phyloP scores from a whole-genome alignment of 2,113 vertebrate genomes.

The Tetrao urogallus region DNA sequence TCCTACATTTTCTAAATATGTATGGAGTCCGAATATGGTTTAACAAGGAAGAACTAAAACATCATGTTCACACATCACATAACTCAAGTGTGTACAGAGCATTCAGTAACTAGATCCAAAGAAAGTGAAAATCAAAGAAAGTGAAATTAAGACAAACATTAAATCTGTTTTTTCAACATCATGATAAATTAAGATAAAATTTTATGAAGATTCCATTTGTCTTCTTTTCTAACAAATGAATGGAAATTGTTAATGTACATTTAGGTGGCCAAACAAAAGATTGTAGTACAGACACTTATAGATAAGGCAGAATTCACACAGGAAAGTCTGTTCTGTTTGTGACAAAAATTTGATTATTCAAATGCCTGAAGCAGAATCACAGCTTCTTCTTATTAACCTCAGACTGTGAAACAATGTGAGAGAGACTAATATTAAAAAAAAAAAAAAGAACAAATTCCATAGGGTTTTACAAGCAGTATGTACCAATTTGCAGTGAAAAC shows the following conservation, averaged over 20 bases:
- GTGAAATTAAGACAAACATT: not conserved
- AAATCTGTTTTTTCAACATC: not conserved
- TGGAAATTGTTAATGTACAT: not conserved
- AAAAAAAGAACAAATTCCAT: not conserved
- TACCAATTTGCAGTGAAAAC: not conserved
- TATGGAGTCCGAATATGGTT: not conserved
- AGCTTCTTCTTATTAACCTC: not conserved
- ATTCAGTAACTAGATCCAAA: not conserved
- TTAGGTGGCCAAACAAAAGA: not conserved
- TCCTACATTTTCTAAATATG: not conserved
- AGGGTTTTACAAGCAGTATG: not conserved
- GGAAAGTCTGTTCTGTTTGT: not conserved
- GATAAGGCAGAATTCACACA: not conserved
- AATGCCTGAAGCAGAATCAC: not conserved
- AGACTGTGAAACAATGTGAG: not conserved
- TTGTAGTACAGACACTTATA: not conserved
- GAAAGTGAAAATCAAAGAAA: not conserved
- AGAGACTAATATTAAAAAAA: not conserved
- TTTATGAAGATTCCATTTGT: not conserved
- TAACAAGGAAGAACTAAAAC: not conserved
- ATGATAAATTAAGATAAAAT: not conserved
- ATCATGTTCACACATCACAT: fast-evolving
- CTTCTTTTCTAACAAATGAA: not conserved
- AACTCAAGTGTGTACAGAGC: not conserved
- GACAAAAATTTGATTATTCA: not conserved